phyloP scores from a whole-genome alignment of 2,888 invertebrate species.

The Chymomyza caudatula region DNA sequence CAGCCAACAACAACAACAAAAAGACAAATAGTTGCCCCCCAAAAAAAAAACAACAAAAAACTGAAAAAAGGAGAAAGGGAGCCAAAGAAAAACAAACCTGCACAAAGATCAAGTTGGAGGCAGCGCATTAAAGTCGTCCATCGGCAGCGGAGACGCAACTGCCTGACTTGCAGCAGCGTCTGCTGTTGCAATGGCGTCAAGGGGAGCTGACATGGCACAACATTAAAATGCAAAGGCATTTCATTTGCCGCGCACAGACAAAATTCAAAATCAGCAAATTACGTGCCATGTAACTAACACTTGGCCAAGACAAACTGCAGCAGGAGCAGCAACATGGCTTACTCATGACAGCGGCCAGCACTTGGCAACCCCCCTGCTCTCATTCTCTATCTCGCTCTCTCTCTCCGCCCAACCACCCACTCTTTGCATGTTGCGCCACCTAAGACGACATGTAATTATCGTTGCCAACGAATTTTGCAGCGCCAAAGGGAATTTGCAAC shows the following conservation, averaged over 20 bases:
- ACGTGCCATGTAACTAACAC: constrained; percentile 71
- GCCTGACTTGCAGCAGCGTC: not conserved
- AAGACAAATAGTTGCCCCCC: constrained; percentile 59
- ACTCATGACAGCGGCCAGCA: not conserved
- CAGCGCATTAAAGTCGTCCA: not conserved
- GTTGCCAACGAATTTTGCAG: constrained; percentile 24
- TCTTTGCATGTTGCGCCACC: constrained; percentile 13
- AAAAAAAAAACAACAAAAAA: constrained; percentile 8
- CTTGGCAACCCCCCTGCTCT: not conserved
- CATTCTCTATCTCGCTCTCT: not conserved
- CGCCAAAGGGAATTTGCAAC: constrained; percentile 28
- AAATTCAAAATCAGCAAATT: constrained; percentile 73
- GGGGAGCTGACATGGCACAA: constrained; percentile 1
- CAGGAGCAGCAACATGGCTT: not conserved
- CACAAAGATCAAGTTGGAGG: not conserved
- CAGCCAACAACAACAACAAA: constrained; percentile 25
- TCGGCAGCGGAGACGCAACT: not conserved
- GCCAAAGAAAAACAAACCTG: not conserved
- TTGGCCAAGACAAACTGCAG: constrained; percentile 36
- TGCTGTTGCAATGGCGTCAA: not conserved
- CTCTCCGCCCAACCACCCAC: not conserved
- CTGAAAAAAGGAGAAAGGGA: not conserved
- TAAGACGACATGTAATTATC: constrained; percentile 72
- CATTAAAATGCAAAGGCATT: constrained; percentile 73
- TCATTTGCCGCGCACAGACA: constrained; percentile 65